Evolutionary conservation across 2,797 vertebrate genomes (phyloP), one percentile per base, ranked within the genome.

Genomic region (Lagorchestes hirsutus): DNA sequence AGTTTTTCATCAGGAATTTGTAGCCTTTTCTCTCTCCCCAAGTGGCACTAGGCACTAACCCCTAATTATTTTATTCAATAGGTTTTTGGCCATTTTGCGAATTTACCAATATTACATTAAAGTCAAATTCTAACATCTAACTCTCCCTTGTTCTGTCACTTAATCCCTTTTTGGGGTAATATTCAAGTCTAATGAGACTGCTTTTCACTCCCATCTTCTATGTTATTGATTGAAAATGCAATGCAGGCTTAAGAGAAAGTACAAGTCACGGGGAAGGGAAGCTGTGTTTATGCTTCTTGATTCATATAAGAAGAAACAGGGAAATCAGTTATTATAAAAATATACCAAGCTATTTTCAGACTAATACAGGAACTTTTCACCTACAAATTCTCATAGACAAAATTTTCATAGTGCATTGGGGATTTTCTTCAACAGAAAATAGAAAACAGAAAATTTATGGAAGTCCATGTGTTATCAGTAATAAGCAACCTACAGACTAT

Each of bases 201-300:
- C 34, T 52, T 74, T 13, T 93, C 4, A 91, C 91, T 96, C 91
- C 91, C 55, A 34, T 94, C 52, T 93, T 90, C 0, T 24, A 95
- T 93, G 74, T 55, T 95, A 67, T 91, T 96, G 82, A 93, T 9
- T 94, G 95, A 96, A 96, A 96, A 90, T 67, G 8, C 11, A 59
- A 40, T 14, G 27, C 3, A 74, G 16, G 4, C 58, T 96, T 93
- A 95, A 58, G 90, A 91, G 54, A 50, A 9, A 92, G 27, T 29
- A 52, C 92, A 93, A 92, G 34, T 90, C 28, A 94, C 92, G 91
- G 55, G 54, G 24, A 96, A 92, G 94, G 90, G 11, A 16, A 87
- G 11, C 14, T 8, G 40, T 90, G 5, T 31, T 58, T 91, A 50
- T 90, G n/a, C 92, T 96, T 92, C 14, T 87, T 27, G 74, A 82